Evolutionary conservation across 2,113 vertebrate species (phyloP).

Genomic region (Labeo catla): DNA sequence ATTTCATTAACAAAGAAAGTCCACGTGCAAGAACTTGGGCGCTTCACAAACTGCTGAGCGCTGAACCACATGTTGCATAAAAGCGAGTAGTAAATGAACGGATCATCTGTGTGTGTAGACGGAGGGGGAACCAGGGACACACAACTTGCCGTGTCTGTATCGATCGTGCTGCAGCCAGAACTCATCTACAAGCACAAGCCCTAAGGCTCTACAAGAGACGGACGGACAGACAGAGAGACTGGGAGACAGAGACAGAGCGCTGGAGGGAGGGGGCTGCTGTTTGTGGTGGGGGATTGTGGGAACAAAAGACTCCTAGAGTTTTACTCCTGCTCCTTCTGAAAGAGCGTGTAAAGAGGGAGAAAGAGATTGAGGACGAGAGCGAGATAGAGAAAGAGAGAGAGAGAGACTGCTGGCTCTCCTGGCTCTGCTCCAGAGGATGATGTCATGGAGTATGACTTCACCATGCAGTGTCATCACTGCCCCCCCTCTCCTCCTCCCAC

Average conservation of each 20-base stretch:
- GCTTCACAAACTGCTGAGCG: constrained; percentile 45
- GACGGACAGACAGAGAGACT: constrained; percentile 28
- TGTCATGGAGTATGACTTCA: constrained; percentile 68
- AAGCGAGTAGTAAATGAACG: constrained; percentile 51
- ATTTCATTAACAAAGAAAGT: constrained; percentile 40
- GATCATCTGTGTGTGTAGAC: constrained; percentile 40
- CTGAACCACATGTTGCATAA: constrained; percentile 57
- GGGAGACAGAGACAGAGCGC: constrained; percentile 35
- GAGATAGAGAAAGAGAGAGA: constrained; percentile 16
- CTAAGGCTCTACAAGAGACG: constrained; percentile 44
- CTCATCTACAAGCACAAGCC: constrained; percentile 52
- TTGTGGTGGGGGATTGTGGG: constrained; percentile 46
- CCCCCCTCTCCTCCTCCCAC: constrained; percentile 36
- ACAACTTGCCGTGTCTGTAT: constrained; percentile 55
- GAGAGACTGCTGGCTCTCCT: constrained; percentile 53
- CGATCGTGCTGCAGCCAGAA: constrained; percentile 59
- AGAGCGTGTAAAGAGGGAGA: constrained; percentile 40
- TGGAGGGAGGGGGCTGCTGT: constrained; percentile 12
- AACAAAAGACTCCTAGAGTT: constrained; percentile 58
- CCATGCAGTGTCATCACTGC: constrained; percentile 66
- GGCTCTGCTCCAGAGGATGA: constrained; percentile 63
- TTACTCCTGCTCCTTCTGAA: constrained; percentile 55
- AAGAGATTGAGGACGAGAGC: not conserved
- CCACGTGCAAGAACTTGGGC: constrained; percentile 12
- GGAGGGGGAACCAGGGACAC: constrained; percentile 45